Evolutionary conservation across 2,888 invertebrate genomes (phyloP), one percentile per base, ranked within the genome.

Genomic region (Polydrusus pterygomalis): DNA sequence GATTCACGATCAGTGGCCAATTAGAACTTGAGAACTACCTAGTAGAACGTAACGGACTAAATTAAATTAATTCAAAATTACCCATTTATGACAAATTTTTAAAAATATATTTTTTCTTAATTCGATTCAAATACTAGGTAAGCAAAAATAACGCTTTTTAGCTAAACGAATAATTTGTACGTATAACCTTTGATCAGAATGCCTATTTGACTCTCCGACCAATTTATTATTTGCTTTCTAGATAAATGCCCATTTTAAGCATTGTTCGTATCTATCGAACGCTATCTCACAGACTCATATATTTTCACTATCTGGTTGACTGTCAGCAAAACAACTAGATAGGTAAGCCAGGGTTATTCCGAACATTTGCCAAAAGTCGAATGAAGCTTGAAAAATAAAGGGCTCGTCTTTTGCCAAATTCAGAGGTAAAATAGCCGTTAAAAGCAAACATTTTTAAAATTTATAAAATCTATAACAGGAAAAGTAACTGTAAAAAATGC

Each of bases 281-380:
- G 58, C 10, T 58, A 58, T 58, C 38, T 34, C 58, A 58, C 58
- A 58, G 15, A 30, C 10, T 17, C 65, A 65, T 65, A 65, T 65
- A 65, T 65, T 65, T 65, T 65, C 65, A 49, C 65, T 47, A 65
- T 65, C 65, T 34, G 49, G 45, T 47, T 47, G 47, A 47, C 65
- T 65, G 65, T 65, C 65, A 65, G 49, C 65, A 65, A 65, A 65
- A 65, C 65, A 65, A 49, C 65, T 49, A 65, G 65, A 65, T 65
- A 65, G 65, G 65, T 65, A 49, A 65, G 47, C 49, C 49, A 5
- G 49, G 65, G 49, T 47, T 65, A 49, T 49, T 65, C 49, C 47
- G 47, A 25, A 47, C 30, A 65, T 65, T 65, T 65, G 49, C 65
- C 65, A 65, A 65, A 65, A 65, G 65, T 49, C 65, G 49, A 34